A percentile compares a stretch with the other conserved stretches of the same genome.
phyloP scores from a whole-genome alignment of 2,113 vertebrate genomes.

The Craseonycteris thonglongyai region DNA sequence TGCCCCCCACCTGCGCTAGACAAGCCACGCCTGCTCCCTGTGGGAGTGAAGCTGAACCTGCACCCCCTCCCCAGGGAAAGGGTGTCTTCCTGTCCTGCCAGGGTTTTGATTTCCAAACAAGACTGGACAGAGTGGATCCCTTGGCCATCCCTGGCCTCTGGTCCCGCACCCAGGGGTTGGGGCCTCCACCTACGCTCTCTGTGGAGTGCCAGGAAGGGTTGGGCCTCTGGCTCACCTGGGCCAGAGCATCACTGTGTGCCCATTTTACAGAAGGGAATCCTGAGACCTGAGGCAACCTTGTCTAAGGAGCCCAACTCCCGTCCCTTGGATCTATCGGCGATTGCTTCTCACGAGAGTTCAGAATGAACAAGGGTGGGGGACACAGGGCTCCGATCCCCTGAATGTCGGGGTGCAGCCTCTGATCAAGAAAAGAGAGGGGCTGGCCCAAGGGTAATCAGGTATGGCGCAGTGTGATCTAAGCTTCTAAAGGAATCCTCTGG shows the following conservation, averaged over 20 bases:
- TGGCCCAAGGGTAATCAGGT: background rate
- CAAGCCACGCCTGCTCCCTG: background rate
- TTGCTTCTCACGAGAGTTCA: background rate
- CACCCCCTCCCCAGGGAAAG: fast-evolving
- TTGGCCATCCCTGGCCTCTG: background rate
- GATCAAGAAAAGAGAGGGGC: background rate
- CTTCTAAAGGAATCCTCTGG: background rate
- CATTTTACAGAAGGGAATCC: background rate
- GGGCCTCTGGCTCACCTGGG: background rate
- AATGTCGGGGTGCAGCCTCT: background rate
- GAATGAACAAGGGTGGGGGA: background rate
- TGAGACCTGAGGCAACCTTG: background rate
- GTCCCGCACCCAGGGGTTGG: background rate
- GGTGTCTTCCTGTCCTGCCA: background rate
- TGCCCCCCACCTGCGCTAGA: background rate
- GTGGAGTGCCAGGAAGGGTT: background rate
- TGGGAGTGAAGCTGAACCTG: fast-evolving
- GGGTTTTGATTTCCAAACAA: background rate
- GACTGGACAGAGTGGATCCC: background rate
- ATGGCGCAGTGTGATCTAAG: background rate
- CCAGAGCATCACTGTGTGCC: background rate
- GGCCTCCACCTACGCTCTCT: background rate
- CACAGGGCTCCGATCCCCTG: background rate
- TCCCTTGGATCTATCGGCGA: background rate
- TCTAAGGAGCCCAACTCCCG: background rate